Base-by-base conservation (phyloP, 2,113 vertebrate species). In the Procavia capensis region DNA sequence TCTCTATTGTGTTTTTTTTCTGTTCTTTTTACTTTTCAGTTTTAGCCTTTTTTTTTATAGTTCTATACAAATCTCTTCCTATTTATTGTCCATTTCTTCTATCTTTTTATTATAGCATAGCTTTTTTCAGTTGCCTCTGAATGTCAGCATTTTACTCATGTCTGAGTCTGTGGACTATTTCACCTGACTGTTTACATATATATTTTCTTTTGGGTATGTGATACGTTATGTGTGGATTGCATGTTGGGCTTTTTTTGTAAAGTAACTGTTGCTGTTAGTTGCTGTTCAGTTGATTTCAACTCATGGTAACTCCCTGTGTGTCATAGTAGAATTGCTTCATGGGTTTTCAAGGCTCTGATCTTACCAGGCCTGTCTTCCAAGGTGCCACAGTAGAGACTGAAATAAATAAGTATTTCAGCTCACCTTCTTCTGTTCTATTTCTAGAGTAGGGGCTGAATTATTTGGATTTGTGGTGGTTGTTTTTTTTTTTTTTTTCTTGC, bases 121-220 rank as follows among this genome's bases (percentile, higher is more conserved):
- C 43, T 72, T 75, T 24, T 34, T 78, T 88, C 47, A 78, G 31
- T 9, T 93, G 63, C 63, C n/a, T 92, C 20, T 57, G 22, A 63
- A 24, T 95, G 89, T 72, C 31, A 47, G 63, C n/a, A 84, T 88
- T 66, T 92, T 47, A 41, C 20, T 79, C 47, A 84, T 29, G n/a
- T 68, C 36, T 68, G 88, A 6, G 24, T 41, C 22, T 45, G 11
- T n/a, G 45, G 11, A 4, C 24, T 76, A 6, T 88, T 91, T 80
- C 10, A 61, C 74, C 41, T 88, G 19, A 76, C 82, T 66, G 64
- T 68, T 57, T 75, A 17, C 50, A 54, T 24, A 5, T 74, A 2
- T 68, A 24, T 59, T 59, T 59, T 59, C 57, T 66, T 29, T 84
- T 78, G 76, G 45, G 39, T 93, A 81, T 90, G 66, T 85, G 64